Base-by-base conservation (phyloP, 2,113 vertebrate species). In the Climacteris rufus region DNA sequence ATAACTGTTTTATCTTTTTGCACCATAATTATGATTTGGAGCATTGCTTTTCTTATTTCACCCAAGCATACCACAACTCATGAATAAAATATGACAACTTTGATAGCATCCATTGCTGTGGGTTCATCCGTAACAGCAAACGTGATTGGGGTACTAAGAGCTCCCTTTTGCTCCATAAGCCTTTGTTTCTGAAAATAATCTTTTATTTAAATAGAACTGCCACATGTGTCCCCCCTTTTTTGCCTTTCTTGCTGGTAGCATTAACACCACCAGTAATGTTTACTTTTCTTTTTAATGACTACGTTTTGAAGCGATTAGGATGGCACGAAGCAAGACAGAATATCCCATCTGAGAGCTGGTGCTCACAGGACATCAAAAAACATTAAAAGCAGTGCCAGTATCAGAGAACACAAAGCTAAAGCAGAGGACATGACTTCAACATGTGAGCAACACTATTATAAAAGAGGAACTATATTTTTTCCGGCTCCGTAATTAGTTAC, bases 81-180 rank as follows among this genome's bases (percentile, higher is more conserved):
- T 99, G 98, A 99, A 99, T 99, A 99, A 99, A 99, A 99, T 98
- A 99, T 99, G 98, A 98, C 98, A 98, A 98, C 97, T 98, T 98
- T 98, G 98, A 99, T 98, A 97, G 98, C 98, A 98, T 98, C 98
- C 97, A 97, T 97, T 96, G 96, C 98, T 97, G 97, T 97, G 97
- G 98, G 98, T 97, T 98, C 97, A 98, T 97, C 98, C 60, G 66
- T 94, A 97, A 97, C 97, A 87, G 94, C 83, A 92, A 97, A 98
- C 97, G 96, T 98, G 98, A 97, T 91, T 57, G 21, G 97, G 82
- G 88, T 97, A 93, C 97, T 96, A 96, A 98, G 87, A 90, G 94
- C 90, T 95, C 89, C 81, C 88, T 92, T 92, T 83, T 90, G 33
- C 93, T 96, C 78, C 77, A 33, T 66, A 69, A 92, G 95, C 91